Evolutionary conservation across 2,797 vertebrate species (phyloP), one percentile per base, ranked within the genome.

Genomic region (Lepus townsendii): DNA sequence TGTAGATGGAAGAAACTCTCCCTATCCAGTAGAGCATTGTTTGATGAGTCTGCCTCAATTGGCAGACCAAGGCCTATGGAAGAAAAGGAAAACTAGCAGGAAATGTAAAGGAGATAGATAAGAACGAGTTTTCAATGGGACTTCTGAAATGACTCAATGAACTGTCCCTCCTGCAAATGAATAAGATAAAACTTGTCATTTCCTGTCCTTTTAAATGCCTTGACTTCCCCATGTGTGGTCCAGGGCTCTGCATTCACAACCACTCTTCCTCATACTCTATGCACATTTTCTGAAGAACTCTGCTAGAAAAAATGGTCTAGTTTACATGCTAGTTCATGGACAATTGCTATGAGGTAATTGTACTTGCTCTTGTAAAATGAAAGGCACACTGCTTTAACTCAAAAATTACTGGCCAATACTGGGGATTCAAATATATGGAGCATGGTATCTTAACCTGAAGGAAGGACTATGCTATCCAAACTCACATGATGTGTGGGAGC

Each of bases 21-120:
- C 42, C 50, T 90, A 42, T 35, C 54, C 27, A 24, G 50, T 35
- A 89, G 10, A 83, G 27, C 30, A 7, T 9, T 20, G n/a, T 83
- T 87, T 90, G 35, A 69, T 20, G 17, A 85, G 66, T 80, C 27
- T n/a, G 13, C 17, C 35, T 27, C 54, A 35, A 38, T n/a, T 35
- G n/a, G 17, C 26, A 93, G 22, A 95, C 57, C 63, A 85, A 88
- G 62, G 83, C 24, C 78, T n/a, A 65, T 24, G 54, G 73, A 63
- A 32, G n/a, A 72, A 91, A 79, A 66, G 84, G 78, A 83, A 62
- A 42, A 78, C 63, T 2, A 47, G 47, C 20, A 16, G 57, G 73
- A 60, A 11, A 3, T 62, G 60, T 22, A 92, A 92, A 94, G 83
- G 66, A 92, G 19, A 65, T 90, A 63, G 38, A 42, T 57, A 95